A percentile compares a stretch with the other conserved stretches of the same genome.
Conservation (phyloP, 2,888 invertebrate genomes). For the Creontiades dilutus region DNA sequence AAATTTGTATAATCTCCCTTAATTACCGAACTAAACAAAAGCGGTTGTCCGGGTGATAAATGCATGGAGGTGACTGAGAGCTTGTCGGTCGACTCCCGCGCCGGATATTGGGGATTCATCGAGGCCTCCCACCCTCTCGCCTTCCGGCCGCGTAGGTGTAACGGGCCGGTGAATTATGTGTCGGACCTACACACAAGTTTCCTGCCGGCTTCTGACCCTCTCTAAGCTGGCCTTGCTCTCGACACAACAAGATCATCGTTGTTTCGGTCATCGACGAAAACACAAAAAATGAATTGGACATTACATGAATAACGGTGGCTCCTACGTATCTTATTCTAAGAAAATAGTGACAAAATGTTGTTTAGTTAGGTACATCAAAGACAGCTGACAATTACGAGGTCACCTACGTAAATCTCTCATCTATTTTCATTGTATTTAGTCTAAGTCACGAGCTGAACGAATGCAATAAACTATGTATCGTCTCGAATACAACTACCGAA, state of each 20-base stretch:
- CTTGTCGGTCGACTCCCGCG: not conserved
- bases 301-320: too few species aligned
- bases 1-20: not conserved
- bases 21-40: not conserved
- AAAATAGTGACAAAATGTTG: too few species aligned
- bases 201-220: not conserved
- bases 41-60: not conserved
- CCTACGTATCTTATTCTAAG: too few species aligned
- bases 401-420: too few species aligned
- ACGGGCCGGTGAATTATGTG: not conserved
- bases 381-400: too few species aligned
- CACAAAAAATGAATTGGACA: too few species aligned
- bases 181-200: not conserved
- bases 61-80: not conserved
- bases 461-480: too few species aligned
- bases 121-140: not conserved
- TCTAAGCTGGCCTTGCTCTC: not conserved
- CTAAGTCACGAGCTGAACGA: too few species aligned
- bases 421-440: too few species aligned
- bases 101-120: conserved; percentile 1
- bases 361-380: too few species aligned
- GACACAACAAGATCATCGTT: not conserved
- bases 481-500: too few species aligned
- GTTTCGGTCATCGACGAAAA: not conserved
- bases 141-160: not conserved